These are phyloP conservation scores for Adelges cooleyi DNA, from an alignment of 1,140 invertebrate genomes.

Conservation along the genomic window DNA sequence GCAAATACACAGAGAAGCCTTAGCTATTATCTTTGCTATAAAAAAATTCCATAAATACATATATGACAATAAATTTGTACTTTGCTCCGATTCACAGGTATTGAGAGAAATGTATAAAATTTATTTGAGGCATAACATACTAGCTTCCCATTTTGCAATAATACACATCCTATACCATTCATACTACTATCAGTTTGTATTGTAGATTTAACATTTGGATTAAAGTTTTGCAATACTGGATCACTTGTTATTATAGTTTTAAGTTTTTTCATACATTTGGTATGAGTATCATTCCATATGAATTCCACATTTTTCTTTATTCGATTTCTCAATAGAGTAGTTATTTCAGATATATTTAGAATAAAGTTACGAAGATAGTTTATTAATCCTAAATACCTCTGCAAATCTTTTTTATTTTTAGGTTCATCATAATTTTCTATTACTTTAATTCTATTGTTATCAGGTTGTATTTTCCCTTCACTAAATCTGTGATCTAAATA, in stretches of 20 bases:
- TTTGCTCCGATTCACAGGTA: neutral
- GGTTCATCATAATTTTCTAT: neutral
- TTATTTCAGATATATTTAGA: neutral
- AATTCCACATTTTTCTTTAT: neutral
- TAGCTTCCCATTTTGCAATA: too few species aligned
- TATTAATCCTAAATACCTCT: neutral
- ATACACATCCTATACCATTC: too few species aligned
- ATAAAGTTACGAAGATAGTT: neutral
- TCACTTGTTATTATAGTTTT: neutral
- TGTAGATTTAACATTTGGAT: neutral
- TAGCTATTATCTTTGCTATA: constrained; percentile 41
- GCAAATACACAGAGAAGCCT: constrained; percentile 44
- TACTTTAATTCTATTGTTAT: neutral
- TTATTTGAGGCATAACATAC: too few species aligned
- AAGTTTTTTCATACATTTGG: neutral
- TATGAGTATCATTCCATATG: neutral
- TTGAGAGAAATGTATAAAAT: too few species aligned
- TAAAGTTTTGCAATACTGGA: neutral
- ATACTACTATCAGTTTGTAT: neutral
- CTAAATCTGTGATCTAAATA: neutral
- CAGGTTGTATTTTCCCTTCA: neutral
- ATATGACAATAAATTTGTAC: constrained; percentile 8
- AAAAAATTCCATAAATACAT: constrained; percentile 43
- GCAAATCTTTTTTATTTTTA: neutral
- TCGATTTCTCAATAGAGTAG: neutral